Conservation (phyloP, 2,797 vertebrate species). For the Eleutherodactylus coqui region DNA sequence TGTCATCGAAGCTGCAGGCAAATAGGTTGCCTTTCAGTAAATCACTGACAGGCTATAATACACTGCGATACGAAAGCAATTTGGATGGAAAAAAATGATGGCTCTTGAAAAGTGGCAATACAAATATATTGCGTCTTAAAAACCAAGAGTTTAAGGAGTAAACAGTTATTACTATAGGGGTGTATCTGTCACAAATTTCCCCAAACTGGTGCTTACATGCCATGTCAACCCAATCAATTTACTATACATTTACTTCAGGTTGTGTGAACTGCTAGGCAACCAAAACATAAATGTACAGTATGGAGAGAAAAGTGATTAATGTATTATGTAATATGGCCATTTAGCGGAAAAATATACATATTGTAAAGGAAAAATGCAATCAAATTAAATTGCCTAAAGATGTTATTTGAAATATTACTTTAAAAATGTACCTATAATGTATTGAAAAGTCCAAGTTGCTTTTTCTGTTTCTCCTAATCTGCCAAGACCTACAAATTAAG, state of each 20-base stretch:
- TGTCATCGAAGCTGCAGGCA: too few relatives aligned
- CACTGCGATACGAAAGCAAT: too few relatives aligned
- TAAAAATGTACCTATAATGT: constrained; percentile 13
- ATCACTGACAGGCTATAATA: too few relatives aligned
- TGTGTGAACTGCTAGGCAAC: background rate
- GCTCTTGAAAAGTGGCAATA: too few relatives aligned
- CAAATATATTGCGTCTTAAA: too few relatives aligned
- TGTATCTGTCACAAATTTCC: background rate
- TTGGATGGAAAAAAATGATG: too few relatives aligned
- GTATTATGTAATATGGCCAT: background rate
- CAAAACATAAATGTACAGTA: background rate
- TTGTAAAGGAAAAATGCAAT: background rate
- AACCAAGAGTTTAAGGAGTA: too few relatives aligned
- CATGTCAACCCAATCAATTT: too few relatives aligned
- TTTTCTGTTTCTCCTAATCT: background rate
- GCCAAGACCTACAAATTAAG: constrained; percentile 45
- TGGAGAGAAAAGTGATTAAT: background rate
- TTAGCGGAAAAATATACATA: background rate
- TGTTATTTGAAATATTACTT: background rate
- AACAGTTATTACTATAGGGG: too few relatives aligned
- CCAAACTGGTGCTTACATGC: background rate
- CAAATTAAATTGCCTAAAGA: background rate
- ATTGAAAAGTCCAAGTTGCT: background rate
- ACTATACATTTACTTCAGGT: background rate
- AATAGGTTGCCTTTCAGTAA: too few relatives aligned